A percentile compares a stretch with the other conserved stretches of the same genome.
phyloP scores from a whole-genome alignment of 53 echinoderm and acorn worm genomes.

The Crossaster papposus region DNA sequence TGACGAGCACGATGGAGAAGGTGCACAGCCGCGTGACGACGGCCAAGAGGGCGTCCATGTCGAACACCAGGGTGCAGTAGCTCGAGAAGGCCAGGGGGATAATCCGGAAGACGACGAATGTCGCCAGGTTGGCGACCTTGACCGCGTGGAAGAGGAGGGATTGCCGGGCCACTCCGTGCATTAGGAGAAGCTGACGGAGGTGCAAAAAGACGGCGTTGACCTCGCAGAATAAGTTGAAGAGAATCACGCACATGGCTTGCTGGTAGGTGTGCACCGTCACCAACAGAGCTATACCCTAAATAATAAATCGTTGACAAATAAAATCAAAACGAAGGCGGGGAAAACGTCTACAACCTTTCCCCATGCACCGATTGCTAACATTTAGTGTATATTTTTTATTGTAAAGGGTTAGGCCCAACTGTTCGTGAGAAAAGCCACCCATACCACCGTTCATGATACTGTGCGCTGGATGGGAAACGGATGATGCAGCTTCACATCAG shows the following conservation, averaged over 20 bases:
- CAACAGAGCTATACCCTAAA: not conserved
- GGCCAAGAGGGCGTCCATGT: slow-evolving; percentile 52
- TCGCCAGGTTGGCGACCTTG: slow-evolving; percentile 65
- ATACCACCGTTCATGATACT: no score
- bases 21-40: slow-evolving; percentile 18
- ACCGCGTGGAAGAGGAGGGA: slow-evolving; percentile 49
- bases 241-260: not conserved
- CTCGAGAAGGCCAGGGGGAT: slow-evolving; percentile 58
- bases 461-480: no score
- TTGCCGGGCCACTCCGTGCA: slow-evolving; percentile 64
- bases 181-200: slow-evolving; percentile 68
- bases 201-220: slow-evolving; percentile 77
- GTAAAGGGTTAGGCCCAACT: no score
- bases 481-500: no score
- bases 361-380: no score
- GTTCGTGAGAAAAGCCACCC: no score
- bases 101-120: slow-evolving; percentile 66
- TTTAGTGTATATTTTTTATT: no score
- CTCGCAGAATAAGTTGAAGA: slow-evolving; percentile 36
- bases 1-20: slow-evolving; percentile 54
- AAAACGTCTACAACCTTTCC: no score
- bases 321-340: no score
- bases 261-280: not conserved
- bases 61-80: slow-evolving; percentile 26
- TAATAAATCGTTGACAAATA: no score